Base-by-base conservation (phyloP, 2,113 vertebrate genomes). In the Puntigrus tetrazona region DNA sequence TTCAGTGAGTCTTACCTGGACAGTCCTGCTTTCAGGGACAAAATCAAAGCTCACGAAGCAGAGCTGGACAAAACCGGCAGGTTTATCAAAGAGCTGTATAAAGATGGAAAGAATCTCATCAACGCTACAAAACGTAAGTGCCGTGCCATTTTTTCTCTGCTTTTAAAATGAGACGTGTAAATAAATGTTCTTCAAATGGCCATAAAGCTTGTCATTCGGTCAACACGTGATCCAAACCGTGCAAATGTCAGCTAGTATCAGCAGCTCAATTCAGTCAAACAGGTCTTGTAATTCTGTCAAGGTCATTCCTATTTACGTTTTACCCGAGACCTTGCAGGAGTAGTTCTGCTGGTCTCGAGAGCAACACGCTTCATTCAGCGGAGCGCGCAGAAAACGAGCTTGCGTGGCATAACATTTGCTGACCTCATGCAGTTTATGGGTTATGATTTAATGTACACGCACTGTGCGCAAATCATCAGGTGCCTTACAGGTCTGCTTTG, bases 1-100 rank as follows among this genome's bases (percentile, higher is more conserved):
- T 99, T 99, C 89, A 99, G 97, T 88, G 97, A 99, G 57, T 98
- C 97, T 93, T 98, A 98, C 94, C 93, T 98, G 94, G 98, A 98
- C 92, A 99, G 97, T 88, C 98, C 97, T 13, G 87, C 91, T 87
- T 97, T 99, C 93, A 93, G 97, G 90, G 97, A 99, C 73, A 93
- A 97, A 87, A 95, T 99, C 43, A 94, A 95, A 81, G 94, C 97
- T 0, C 97, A 99, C 14, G 97, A 98, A 93, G 96, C 95, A 16
- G 97, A 99, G 91, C 93, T 99, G 93, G 97, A 99, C 87, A 96
- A 93, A 90, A 99, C 98, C 55, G 98, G 96, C 94, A 96, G 97
- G 90, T 99, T 99, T 81, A 98, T 99, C 88, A 99, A 99, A 90
- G 97, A 99, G 85, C 92, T 99, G 78, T 96, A 98, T 85, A 99